Evolutionary conservation across 2,888 invertebrate genomes (phyloP).

Genomic region (Apamea anceps): DNA sequence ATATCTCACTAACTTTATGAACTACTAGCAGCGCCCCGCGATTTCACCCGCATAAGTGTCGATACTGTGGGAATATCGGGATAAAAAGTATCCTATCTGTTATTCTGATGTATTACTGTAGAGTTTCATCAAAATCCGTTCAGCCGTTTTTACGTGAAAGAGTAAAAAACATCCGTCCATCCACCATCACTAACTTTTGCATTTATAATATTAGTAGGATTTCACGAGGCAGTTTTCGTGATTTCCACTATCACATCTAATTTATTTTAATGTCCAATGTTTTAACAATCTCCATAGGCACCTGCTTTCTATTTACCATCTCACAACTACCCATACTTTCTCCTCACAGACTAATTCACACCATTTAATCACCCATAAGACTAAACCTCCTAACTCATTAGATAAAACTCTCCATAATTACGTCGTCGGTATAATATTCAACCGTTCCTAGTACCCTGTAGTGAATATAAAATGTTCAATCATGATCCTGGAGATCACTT

Average conservation of each 20-base stretch:
- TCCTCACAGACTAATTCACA: constrained; percentile 28
- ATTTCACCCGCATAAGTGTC: background rate
- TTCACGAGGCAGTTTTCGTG: background rate
- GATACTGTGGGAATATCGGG: background rate
- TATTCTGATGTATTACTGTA: background rate
- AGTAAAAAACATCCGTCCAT: background rate
- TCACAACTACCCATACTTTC: constrained; percentile 16
- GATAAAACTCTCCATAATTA: constrained; percentile 46
- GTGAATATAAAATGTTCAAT: constrained; percentile 84
- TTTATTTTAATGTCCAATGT: background rate
- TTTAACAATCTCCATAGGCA: background rate
- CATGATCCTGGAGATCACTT: constrained; percentile 80
- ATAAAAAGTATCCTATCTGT: too few species aligned
- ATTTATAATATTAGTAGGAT: background rate
- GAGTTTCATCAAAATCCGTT: background rate
- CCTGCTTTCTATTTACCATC: background rate
- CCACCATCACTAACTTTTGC: background rate
- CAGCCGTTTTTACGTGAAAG: background rate
- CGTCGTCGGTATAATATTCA: constrained; percentile 50
- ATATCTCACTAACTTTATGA: background rate
- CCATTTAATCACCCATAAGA: constrained; percentile 44
- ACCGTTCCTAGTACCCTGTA: constrained; percentile 57
- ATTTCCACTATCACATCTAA: background rate
- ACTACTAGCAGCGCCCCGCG: background rate
- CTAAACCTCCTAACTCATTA: constrained; percentile 52